Percentiles rank a stretch among this genome's conserved stretches.
These are phyloP conservation scores for Xanthorhoe spadicearia DNA, from an alignment of 2,888 invertebrate genomes.

Conservation along the genomic window DNA sequence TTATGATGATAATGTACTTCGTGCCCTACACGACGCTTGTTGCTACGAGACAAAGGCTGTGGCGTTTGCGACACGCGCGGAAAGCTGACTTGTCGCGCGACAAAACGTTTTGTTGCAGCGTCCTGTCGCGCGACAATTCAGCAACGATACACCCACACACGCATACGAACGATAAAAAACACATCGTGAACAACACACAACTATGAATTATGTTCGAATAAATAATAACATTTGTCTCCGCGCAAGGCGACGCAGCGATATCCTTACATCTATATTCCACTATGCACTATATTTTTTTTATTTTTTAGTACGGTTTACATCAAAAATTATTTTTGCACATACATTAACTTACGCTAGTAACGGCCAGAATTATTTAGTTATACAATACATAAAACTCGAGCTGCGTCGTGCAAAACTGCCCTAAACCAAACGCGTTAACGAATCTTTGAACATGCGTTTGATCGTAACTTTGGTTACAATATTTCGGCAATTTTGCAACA, in stretches of 20 bases:
- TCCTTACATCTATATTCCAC: slow-evolving; percentile 45
- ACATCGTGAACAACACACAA: slow-evolving; percentile 56
- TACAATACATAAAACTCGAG: slow-evolving; percentile 30
- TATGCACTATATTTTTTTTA: slow-evolving; percentile 46
- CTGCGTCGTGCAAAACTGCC: slow-evolving; percentile 26
- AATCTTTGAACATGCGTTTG: slow-evolving; percentile 4
- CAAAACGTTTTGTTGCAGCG: not conserved
- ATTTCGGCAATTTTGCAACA: slow-evolving; percentile 22
- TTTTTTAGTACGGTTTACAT: slow-evolving; percentile 63
- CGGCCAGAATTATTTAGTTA: slow-evolving; percentile 46
- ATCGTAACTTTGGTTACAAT: not conserved
- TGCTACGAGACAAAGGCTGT: slow-evolving; percentile 40
- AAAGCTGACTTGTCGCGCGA: slow-evolving; percentile 26
- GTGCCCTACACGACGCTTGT: slow-evolving; percentile 32
- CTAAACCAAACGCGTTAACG: slow-evolving; percentile 15
- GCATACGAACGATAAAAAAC: slow-evolving; percentile 49
- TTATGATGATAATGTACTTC: slow-evolving; percentile 30
- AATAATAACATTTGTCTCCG: slow-evolving; percentile 41
- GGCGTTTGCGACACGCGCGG: slow-evolving; percentile 35
- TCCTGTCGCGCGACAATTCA: slow-evolving; percentile 1
- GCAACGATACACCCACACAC: slow-evolving; percentile 40
- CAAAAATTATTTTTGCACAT: slow-evolving; percentile 62
- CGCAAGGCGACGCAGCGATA: slow-evolving; percentile 38
- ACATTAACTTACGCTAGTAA: slow-evolving; percentile 63
- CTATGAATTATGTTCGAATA: slow-evolving; percentile 53